These are phyloP conservation scores for Dermatemys mawii DNA, from an alignment of 2,113 vertebrate species.

Conservation along the genomic window DNA sequence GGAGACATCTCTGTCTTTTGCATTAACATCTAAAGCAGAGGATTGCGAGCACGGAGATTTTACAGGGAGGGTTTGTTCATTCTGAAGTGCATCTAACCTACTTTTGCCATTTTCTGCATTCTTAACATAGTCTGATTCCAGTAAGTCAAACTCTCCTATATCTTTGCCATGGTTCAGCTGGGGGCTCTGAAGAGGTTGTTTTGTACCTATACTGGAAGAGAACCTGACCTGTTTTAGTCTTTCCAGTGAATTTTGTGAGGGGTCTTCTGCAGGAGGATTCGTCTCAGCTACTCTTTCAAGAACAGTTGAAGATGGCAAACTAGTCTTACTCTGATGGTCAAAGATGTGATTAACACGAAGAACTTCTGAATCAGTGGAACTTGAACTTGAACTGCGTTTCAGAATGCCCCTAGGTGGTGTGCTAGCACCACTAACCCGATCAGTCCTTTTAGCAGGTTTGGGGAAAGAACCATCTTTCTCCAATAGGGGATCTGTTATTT, in stretches of 20 bases:
- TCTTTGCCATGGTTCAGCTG: conserved; percentile 59
- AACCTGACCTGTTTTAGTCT: conserved; percentile 87
- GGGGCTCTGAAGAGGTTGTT: conserved; percentile 47
- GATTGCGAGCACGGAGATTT: conserved; percentile 27
- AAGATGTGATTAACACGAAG: conserved; percentile 55
- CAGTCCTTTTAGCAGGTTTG: conserved; percentile 23
- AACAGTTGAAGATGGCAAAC: conserved; percentile 56
- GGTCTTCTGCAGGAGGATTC: conserved; percentile 15
- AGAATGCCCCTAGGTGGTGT: conserved; percentile 78
- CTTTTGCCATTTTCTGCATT: background rate
- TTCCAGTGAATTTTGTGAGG: conserved; percentile 66
- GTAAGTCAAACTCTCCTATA: conserved; percentile 75
- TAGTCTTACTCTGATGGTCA: conserved; percentile 72
- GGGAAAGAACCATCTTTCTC: conserved; percentile 61
- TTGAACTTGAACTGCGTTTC: conserved; percentile 83
- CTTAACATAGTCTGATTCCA: conserved; percentile 67
- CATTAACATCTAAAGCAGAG: background rate
- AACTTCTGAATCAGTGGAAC: conserved; percentile 84
- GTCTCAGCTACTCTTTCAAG: conserved; percentile 73
- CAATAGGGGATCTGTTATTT: conserved; percentile 45
- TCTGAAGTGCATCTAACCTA: background rate
- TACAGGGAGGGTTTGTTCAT: background rate
- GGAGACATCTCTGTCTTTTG: background rate
- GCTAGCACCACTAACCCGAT: conserved; percentile 36
- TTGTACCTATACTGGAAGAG: conserved; percentile 61